Conservation (phyloP, 1,140 invertebrate species). For the Trinorchestia longiramus region DNA sequence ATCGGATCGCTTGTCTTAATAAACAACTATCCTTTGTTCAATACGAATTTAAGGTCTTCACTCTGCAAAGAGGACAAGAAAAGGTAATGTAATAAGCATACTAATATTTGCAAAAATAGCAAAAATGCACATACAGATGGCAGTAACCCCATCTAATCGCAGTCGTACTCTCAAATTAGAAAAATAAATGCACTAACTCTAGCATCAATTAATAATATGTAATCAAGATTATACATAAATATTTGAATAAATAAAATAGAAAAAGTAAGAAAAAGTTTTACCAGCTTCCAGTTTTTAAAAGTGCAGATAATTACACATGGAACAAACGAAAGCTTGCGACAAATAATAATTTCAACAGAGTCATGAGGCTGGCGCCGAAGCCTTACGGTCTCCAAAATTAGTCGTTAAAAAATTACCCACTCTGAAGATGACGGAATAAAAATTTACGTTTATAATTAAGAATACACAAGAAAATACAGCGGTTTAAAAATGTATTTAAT, state of each 20-base stretch:
- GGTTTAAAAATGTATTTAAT: no score
- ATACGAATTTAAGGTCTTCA: no score
- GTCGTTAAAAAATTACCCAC: no score
- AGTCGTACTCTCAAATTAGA: neutral
- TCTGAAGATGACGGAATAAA: no score
- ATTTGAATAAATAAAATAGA: neutral
- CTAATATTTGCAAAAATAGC: slow-evolving; percentile 9
- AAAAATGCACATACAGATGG: slow-evolving; percentile 1
- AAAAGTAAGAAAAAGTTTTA: neutral
- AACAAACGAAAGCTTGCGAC: neutral
- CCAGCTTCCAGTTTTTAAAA: neutral
- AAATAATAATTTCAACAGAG: no score
- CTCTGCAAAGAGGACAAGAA: neutral
- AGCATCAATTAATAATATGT: neutral
- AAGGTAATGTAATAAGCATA: neutral
- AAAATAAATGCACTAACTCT: slow-evolving; percentile 1
- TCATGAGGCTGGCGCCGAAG: neutral
- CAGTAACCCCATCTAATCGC: neutral
- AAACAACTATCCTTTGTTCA: no score
- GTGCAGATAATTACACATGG: neutral
- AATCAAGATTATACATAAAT: neutral
- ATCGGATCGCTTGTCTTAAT: no score
- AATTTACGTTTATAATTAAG: no score
- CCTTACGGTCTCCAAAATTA: neutral
- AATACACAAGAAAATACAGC: no score